Evolutionary conservation across 2,888 invertebrate species (phyloP).

Genomic region (Dicyrtomina minuta): DNA sequence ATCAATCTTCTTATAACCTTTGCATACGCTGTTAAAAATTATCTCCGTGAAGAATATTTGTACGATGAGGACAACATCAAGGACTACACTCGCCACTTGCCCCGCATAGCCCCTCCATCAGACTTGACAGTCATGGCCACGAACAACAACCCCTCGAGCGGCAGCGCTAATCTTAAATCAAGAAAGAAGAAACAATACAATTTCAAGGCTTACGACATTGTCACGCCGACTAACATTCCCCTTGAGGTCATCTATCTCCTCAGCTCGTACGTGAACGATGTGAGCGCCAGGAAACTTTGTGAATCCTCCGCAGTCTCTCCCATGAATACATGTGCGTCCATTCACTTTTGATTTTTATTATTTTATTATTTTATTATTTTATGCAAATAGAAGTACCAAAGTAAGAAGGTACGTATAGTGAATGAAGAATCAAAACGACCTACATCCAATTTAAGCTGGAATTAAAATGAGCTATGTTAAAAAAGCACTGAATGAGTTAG

Average conservation of each 20-base stretch:
- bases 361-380: too few relatives aligned
- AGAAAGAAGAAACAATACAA: slow-evolving; percentile 9
- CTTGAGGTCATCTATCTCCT: slow-evolving; percentile 41
- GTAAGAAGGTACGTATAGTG: too few relatives aligned
- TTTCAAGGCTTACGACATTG: slow-evolving; percentile 38
- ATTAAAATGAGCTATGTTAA: too few relatives aligned
- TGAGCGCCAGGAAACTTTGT: not conserved
- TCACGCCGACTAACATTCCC: slow-evolving; percentile 44
- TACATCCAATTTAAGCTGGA: too few relatives aligned
- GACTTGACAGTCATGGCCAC: too few relatives aligned
- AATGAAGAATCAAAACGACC: too few relatives aligned
- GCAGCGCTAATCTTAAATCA: not conserved
- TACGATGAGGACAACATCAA: slow-evolving; percentile 10
- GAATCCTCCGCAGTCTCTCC: slow-evolving; percentile 18
- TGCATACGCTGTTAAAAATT: slow-evolving; percentile 7
- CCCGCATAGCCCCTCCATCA: not conserved
- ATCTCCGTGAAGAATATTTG: slow-evolving; percentile 5
- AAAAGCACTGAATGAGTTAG: too few relatives aligned
- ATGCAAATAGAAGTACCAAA: too few relatives aligned
- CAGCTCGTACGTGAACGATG: slow-evolving; percentile 32
- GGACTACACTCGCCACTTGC: not conserved
- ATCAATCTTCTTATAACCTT: slow-evolving; percentile 10
- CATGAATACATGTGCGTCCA: slow-evolving; percentile 31
- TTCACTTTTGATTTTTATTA: too few relatives aligned
- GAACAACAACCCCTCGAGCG: not conserved